Conservation (phyloP, 2,888 invertebrate species). For the Toxonevra muliebris region DNA sequence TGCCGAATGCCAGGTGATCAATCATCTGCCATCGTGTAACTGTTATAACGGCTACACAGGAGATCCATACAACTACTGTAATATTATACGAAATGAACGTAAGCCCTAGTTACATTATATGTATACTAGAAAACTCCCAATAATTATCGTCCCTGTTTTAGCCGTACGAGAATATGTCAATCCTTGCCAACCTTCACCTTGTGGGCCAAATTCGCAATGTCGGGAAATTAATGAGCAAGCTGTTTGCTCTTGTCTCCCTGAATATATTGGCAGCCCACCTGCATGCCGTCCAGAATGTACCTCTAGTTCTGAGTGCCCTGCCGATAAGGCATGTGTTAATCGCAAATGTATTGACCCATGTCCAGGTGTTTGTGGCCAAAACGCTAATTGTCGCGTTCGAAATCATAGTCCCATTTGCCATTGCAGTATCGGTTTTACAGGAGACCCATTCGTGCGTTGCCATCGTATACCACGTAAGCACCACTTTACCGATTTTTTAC, state of each 20-base stretch:
- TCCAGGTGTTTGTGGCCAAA: slow-evolving; percentile 76
- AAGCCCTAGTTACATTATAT: slow-evolving; percentile 51
- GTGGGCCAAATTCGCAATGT: slow-evolving; percentile 85
- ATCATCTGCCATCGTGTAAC: slow-evolving; percentile 73
- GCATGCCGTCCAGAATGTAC: slow-evolving; percentile 77
- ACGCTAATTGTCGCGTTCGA: slow-evolving; percentile 76
- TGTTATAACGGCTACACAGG: slow-evolving; percentile 72
- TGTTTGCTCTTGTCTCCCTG: slow-evolving; percentile 75
- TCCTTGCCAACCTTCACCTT: slow-evolving; percentile 82
- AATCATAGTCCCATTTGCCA: slow-evolving; percentile 80
- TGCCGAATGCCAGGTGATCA: slow-evolving; percentile 73
- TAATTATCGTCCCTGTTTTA: slow-evolving; percentile 48
- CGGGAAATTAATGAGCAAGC: slow-evolving; percentile 76
- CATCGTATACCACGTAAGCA: slow-evolving; percentile 65
- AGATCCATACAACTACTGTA: slow-evolving; percentile 75
- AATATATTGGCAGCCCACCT: slow-evolving; percentile 70
- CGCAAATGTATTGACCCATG: slow-evolving; percentile 79
- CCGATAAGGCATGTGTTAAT: slow-evolving; percentile 73
- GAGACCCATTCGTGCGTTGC: slow-evolving; percentile 68
- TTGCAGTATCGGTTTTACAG: slow-evolving; percentile 72
- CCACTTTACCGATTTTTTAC: background rate
- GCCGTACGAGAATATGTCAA: slow-evolving; percentile 66
- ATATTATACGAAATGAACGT: slow-evolving; percentile 65
- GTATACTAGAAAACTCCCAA: background rate
- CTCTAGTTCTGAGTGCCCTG: slow-evolving; percentile 76